phyloP scores from a whole-genome alignment of 2,888 invertebrate genomes.

The Apeira syringaria region DNA sequence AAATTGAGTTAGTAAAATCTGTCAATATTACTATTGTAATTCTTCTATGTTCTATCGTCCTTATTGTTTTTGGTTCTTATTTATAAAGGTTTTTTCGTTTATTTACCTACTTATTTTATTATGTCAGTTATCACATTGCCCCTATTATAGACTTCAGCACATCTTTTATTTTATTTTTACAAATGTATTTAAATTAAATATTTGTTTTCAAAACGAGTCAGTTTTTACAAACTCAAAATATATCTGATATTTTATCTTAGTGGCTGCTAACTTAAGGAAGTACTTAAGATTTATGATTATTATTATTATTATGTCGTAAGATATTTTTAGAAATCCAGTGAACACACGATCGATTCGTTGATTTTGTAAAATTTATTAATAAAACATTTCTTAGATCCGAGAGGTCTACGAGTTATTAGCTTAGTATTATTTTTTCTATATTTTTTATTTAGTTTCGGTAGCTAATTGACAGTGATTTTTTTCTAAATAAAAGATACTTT shows the following conservation, averaged over 20 bases:
- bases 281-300: slow-evolving; percentile 52
- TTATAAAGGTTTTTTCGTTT: too few species aligned
- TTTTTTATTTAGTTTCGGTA: slow-evolving; percentile 42
- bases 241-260: slow-evolving; percentile 14
- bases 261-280: slow-evolving; percentile 69
- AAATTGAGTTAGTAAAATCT: slow-evolving; percentile 21
- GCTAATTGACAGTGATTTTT: slow-evolving; percentile 32
- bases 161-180: too few species aligned
- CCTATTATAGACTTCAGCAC: too few species aligned
- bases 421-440: slow-evolving; percentile 40
- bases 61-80: too few species aligned
- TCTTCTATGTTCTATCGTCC: too few species aligned
- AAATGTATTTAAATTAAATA: too few species aligned
- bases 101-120: too few species aligned
- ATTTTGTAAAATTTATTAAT: slow-evolving; percentile 28
- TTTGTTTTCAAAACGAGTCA: too few species aligned
- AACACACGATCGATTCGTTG: slow-evolving; percentile 34
- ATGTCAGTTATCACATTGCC: too few species aligned
- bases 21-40: too few species aligned
- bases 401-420: slow-evolving; percentile 36
- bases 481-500: too few species aligned
- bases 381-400: slow-evolving; percentile 30
- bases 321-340: slow-evolving; percentile 57
- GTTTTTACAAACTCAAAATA: slow-evolving; percentile 38
- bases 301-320: slow-evolving; percentile 24